Conservation (phyloP, 2,888 invertebrate species). For the Platycheirus albimanus region DNA sequence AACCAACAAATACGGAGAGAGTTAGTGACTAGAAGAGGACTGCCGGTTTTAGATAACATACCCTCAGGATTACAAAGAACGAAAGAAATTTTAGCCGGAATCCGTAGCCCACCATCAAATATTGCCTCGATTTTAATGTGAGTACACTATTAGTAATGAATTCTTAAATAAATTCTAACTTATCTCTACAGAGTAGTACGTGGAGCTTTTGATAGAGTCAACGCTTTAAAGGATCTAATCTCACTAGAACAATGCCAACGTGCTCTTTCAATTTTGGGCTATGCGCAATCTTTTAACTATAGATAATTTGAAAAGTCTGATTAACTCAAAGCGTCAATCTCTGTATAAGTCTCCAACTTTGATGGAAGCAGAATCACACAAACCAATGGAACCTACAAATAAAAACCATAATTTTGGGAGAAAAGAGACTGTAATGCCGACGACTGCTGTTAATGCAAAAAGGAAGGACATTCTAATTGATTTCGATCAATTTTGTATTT, state of each 20-base stretch:
- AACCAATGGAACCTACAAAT: neutral
- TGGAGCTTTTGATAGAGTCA: conserved; percentile 82
- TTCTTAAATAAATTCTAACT: conserved; percentile 10
- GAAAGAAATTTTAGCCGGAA: conserved; percentile 86
- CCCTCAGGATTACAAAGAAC: conserved; percentile 93
- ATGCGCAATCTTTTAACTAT: conserved; percentile 81
- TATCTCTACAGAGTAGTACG: conserved; percentile 80
- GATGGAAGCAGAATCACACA: conserved; percentile 4
- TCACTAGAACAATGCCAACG: conserved; percentile 82
- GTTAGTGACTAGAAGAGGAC: conserved; percentile 93
- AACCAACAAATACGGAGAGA: conserved; percentile 94
- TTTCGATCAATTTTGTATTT: conserved; percentile 82
- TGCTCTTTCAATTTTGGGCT: conserved; percentile 82
- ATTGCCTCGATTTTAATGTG: conserved; percentile 86
- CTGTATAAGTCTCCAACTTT: conserved; percentile 76
- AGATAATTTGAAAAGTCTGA: conserved; percentile 81
- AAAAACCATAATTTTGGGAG: conserved; percentile 24
- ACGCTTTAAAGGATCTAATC: conserved; percentile 79
- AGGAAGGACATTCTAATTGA: conserved; percentile 77
- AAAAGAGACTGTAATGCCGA: conserved; percentile 18
- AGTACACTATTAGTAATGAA: too few relatives aligned
- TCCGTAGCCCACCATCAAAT: conserved; percentile 83
- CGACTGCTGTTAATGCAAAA: conserved; percentile 4
- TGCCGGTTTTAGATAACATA: conserved; percentile 95
- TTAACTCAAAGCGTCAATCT: conserved; percentile 80